A percentile compares a stretch with the other conserved stretches of the same genome.
These are phyloP conservation scores for Myotis myotis DNA, from an alignment of 2,797 vertebrate genomes.

Conservation along the genomic window DNA sequence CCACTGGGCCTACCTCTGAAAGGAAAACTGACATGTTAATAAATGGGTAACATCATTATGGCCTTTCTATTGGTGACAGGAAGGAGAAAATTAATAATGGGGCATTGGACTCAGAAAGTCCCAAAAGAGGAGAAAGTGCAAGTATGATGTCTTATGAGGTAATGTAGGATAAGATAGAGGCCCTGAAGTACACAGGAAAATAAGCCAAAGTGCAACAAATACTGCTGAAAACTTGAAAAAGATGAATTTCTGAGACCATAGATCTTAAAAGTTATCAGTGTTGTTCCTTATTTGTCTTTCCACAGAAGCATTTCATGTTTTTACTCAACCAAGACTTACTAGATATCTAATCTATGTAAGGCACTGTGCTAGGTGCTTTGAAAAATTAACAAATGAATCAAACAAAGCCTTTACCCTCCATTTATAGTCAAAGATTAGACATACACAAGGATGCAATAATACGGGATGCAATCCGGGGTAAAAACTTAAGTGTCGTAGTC, in stretches of 20 bases:
- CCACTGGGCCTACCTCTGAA: background rate
- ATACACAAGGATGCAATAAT: too few relatives aligned
- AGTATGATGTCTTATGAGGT: background rate
- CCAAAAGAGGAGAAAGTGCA: background rate
- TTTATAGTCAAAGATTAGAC: background rate
- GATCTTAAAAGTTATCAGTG: background rate
- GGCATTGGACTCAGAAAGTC: background rate
- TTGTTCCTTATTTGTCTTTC: background rate
- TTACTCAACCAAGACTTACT: background rate
- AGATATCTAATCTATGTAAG: background rate
- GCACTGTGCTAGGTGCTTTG: background rate
- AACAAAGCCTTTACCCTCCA: background rate
- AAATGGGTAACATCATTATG: background rate
- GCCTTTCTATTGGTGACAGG: background rate
- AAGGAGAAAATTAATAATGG: background rate
- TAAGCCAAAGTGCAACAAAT: background rate
- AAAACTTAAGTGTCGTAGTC: background rate
- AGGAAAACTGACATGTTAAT: background rate
- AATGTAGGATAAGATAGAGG: background rate
- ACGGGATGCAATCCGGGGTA: background rate
- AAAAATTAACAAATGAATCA: background rate
- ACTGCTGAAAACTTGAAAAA: background rate
- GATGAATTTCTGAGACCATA: background rate
- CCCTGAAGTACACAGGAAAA: background rate
- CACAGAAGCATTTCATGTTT: background rate